These are phyloP conservation scores for Mystacides longicornis DNA, from an alignment of 2,888 invertebrate species.

Conservation along the genomic window DNA sequence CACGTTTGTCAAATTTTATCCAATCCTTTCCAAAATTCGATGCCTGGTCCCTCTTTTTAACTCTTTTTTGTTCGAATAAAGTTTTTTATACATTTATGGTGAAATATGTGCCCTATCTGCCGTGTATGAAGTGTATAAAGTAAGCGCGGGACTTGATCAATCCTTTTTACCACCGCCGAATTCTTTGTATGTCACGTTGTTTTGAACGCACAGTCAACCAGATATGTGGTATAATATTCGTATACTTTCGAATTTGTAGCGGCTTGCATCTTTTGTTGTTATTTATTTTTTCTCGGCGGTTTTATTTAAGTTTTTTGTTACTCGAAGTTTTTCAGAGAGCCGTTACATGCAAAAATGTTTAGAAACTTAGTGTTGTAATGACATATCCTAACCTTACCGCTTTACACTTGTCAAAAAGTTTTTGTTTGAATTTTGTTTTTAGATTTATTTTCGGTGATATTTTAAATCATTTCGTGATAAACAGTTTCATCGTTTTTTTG, in stretches of 20 bases:
- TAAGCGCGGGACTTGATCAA: slow-evolving; percentile 22
- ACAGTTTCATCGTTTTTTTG: no score
- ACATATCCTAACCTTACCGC: slow-evolving; percentile 10
- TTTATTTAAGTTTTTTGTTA: background rate
- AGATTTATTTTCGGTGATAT: background rate
- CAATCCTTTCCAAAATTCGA: background rate
- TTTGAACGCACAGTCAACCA: slow-evolving; percentile 20
- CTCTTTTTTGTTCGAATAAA: background rate
- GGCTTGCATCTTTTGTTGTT: slow-evolving; percentile 5
- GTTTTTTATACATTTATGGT: background rate
- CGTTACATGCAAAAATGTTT: background rate
- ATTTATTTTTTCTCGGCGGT: slow-evolving; percentile 1
- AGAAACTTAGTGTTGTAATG: background rate
- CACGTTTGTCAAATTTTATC: slow-evolving; percentile 11
- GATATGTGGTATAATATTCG: slow-evolving; percentile 14
- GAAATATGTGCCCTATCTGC: background rate
- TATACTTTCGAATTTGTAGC: slow-evolving; percentile 16
- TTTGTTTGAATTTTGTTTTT: background rate
- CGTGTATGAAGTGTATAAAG: slow-evolving; percentile 5
- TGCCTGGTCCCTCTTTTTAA: background rate
- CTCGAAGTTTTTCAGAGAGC: background rate
- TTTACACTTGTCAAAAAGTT: background rate
- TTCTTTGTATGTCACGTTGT: slow-evolving; percentile 18
- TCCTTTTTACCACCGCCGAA: slow-evolving; percentile 9
- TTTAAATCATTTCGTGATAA: no score